Evolutionary conservation across 2,888 invertebrate genomes (phyloP), one percentile per base, ranked within the genome.

Genomic region (Hirtodrosophila histrioides): DNA sequence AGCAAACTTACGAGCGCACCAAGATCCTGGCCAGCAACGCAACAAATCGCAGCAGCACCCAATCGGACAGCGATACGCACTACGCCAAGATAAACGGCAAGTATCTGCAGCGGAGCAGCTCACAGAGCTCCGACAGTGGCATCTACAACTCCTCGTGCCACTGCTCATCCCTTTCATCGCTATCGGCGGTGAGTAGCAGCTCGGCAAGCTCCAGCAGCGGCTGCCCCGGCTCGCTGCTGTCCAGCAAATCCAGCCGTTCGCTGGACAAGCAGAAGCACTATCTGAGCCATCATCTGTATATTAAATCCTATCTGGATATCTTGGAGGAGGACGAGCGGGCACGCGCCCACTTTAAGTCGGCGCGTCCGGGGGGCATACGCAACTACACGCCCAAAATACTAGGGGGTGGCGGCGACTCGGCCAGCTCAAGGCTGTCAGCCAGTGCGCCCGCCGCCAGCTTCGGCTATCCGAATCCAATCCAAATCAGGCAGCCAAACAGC

Each of bases 371-470:
- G 11, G 94, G 95, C 45, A 94, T 95, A 74, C 93, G 95, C 73
- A 95, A 95, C 89, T 95, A 95, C 76, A 95, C 94, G 17, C 95
- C 95, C 17, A 95, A 95, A 90, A 94, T 94, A 64, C 90, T 95
- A 40, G 93, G 93, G 24, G 88, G 70, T 31, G 40, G 69, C 39
- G 6, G 35, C 69, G 45, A 62, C 6, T 62, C 55, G 24, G 17
- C 44, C 17, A 60, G 46, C 9, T 62, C 71, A 9, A 66, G 67
- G 4, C 50, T 90, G 11, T 88, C 90, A 0, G 55, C 82, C 3
- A 88, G 89, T 69, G 89, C 84, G 3, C 89, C 90, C 1, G 67
- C 76, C 0, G 45, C 37, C 49, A 69, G 64, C 7, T 80, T 78
- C 7, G 85, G 78, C 8, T 64, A 70, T 63, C 49, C 74, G 5